Base-by-base conservation (phyloP, 1,140 invertebrate species). In the Streblospio benedicti region DNA sequence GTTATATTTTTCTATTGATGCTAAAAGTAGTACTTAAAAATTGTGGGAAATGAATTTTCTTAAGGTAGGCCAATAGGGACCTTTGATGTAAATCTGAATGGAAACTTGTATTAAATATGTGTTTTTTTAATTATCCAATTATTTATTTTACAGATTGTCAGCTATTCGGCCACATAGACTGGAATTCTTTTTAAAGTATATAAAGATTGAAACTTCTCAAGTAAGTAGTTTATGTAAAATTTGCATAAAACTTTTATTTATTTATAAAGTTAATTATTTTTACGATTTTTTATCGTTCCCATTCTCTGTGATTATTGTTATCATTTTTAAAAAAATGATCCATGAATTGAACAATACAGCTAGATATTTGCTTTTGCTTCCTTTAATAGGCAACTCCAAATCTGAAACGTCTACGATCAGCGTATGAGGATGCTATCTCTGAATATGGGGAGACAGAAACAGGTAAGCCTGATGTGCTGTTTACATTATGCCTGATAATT, bases 201-300 rank as follows among this genome's bases (percentile, higher is more conserved):
- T 47, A 28, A 28, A 47, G 30, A 47, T 47, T 47, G 45, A 47
- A 18, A 23, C 25, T 12, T 23, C 45, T 18, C 45, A 47, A 47
- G 45, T 47, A 47, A 47, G 45, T 47, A 28, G 6, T n/a, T 28
- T 47, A 28, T 47, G n/a, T n/a, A n/a, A n/a, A n/a, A n/a, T n/a
- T n/a, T n/a, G n/a, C n/a, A n/a, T n/a, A n/a, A n/a, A n/a, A n/a
- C n/a, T n/a, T n/a, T n/a, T n/a, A n/a, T n/a, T n/a, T n/a, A n/a
- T n/a, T n/a, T n/a, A n/a, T n/a, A n/a, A n/a, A n/a, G n/a, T n/a
- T n/a, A n/a, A n/a, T n/a, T n/a, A n/a, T n/a, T n/a, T n/a, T n/a
- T n/a, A n/a, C n/a, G n/a, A n/a, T n/a, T n/a, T n/a, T n/a, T n/a
- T n/a, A n/a, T n/a, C n/a, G n/a, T n/a, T n/a, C n/a, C n/a, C n/a